Percentiles rank a stretch among this genome's conserved stretches.
Conservation (phyloP, 2,113 vertebrate species). For the Bubo bubo region DNA sequence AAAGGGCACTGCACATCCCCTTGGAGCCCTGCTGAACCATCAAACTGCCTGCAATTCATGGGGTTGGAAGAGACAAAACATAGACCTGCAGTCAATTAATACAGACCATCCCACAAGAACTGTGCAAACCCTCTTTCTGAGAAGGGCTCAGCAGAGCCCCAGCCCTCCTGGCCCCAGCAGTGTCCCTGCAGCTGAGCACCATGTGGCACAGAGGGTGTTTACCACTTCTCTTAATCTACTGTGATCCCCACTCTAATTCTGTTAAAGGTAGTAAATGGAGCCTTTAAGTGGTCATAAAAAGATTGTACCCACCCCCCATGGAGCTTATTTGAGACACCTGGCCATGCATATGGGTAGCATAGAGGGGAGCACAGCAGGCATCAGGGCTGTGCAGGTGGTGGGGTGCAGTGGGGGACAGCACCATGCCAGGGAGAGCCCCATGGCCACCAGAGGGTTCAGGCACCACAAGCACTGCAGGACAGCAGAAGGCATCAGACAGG, state of each 20-base stretch:
- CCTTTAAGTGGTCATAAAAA: conserved; percentile 35
- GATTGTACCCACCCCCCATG: not conserved
- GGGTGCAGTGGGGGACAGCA: not conserved
- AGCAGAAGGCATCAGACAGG: not conserved
- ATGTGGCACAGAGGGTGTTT: not conserved
- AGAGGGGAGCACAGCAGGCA: not conserved
- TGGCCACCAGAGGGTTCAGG: not conserved
- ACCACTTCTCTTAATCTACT: not conserved
- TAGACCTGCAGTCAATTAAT: not conserved
- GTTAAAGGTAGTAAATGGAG: not conserved
- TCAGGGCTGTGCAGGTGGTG: too few species aligned
- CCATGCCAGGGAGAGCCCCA: fast-evolving
- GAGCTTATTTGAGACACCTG: not conserved
- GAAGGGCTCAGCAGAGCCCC: not conserved
- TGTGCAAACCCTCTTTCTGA: not conserved
- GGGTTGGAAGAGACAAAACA: not conserved
- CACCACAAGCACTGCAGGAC: not conserved
- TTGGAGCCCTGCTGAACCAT: not conserved
- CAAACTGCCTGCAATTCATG: not conserved
- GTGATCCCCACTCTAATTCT: not conserved
- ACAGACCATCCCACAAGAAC: not conserved
- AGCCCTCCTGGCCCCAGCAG: not conserved
- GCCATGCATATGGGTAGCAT: not conserved
- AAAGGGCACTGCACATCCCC: not conserved
- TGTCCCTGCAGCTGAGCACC: not conserved